Evolutionary conservation across 2,113 vertebrate species (phyloP).

Genomic region (Carassius auratus): DNA sequence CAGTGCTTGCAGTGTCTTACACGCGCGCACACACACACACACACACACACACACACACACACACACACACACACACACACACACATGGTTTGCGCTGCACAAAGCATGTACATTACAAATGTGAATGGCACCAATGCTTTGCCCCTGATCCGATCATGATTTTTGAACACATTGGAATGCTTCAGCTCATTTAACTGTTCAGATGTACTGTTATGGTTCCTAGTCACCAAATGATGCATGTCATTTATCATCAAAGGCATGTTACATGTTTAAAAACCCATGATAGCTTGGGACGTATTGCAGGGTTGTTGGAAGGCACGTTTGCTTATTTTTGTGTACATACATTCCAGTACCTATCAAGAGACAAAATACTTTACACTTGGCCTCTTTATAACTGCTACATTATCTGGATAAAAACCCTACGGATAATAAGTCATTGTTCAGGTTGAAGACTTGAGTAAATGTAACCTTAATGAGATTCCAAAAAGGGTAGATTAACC

Average conservation of each 20-base stretch:
- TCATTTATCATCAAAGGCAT: neutral
- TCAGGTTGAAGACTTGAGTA: neutral
- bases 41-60: neutral
- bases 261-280: constrained; percentile 1
- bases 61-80: neutral
- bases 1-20: constrained; percentile 36
- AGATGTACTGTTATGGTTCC: constrained; percentile 4
- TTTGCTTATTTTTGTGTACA: neutral
- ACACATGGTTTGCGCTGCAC: neutral
- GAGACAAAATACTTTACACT: neutral
- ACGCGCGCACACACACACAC: constrained; percentile 10
- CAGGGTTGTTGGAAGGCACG: too few relatives aligned
- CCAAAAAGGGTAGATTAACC: neutral
- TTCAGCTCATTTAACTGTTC: neutral
- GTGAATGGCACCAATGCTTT: neutral
- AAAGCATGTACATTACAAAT: neutral
- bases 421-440: neutral
- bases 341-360: neutral
- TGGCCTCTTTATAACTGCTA: neutral
- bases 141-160: neutral
- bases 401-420: neutral
- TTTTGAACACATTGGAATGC: neutral
- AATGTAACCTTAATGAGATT: neutral
- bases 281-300: neutral
- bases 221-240: constrained; percentile 19